Base-by-base conservation (phyloP, 2,113 vertebrate species). In the Hyaena hyaena region DNA sequence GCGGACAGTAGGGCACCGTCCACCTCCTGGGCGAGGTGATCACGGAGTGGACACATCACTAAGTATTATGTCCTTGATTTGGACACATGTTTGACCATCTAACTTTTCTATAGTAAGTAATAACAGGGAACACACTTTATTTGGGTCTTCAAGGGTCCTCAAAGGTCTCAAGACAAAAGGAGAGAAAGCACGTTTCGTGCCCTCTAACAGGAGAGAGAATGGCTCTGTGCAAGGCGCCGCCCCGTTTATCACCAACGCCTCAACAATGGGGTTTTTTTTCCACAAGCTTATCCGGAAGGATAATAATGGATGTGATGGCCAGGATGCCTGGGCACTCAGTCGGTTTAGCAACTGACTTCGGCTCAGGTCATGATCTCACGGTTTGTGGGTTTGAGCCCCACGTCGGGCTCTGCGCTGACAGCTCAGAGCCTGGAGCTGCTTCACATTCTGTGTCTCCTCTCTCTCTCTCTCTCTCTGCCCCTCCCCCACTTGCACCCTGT, bases 11-110 rank as follows among this genome's bases (percentile, higher is more conserved):
- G 35, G 43, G 16, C 50, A 17, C 28, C 77, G 9, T 14, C 35
- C 26, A 58, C 21, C 23, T 2, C 3, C n/a, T 17, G 39, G 33
- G 31, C 17, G 0, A 4, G 5, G 14, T 12, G 28, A 15, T 4
- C 80, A 31, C 23, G 0, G 4, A 61, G 63, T 39, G 17, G 35
- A 8, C 2, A 0, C 2, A 5, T 43, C 77, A 50, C 66, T 31
- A 3, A 31, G 10, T 5, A 61, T 0, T n/a, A 39, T 39, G 50
- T n/a, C 68, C 79, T 83, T n/a, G 45, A n/a, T n/a, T 15, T 28
- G 55, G 10, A 45, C 7, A 9, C n/a, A 2, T 43, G 45, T 35
- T 23, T 35, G n/a, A 3, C n/a, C 71, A 53, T 33, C 65, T 33
- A 31, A 39, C 48, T 58, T 28, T 43, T 45, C 48, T 16, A 24